Conservation (phyloP, 2,113 vertebrate genomes). For the Cyanoderma ruficeps region DNA sequence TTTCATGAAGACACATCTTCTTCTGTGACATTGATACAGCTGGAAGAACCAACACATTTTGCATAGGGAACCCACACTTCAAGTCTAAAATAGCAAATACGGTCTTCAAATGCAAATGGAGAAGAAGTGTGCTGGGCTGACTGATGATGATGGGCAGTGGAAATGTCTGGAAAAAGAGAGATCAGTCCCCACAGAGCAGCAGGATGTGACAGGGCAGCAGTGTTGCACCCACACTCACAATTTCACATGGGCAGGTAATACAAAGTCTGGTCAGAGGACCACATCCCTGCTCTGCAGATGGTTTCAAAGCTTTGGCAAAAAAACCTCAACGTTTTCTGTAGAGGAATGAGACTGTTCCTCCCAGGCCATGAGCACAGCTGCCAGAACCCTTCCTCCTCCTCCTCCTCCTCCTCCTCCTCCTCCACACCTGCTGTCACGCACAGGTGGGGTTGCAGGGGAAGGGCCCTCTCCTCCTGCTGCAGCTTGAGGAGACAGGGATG, state of each 20-base stretch:
- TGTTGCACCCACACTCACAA: accelerated
- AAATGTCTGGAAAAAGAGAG: too few species aligned
- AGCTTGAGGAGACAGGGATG: background rate
- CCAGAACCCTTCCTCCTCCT: background rate
- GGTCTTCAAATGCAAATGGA: background rate
- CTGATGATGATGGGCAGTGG: background rate
- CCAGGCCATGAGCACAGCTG: background rate
- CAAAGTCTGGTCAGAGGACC: background rate
- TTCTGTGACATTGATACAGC: background rate
- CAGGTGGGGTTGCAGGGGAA: background rate
- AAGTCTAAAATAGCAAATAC: background rate
- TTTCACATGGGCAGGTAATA: background rate
- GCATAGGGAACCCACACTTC: background rate
- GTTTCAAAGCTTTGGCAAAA: background rate
- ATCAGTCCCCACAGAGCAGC: background rate
- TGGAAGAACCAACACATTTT: background rate
- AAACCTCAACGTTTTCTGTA: accelerated
- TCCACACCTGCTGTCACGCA: accelerated
- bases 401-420: background rate
- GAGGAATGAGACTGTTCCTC: background rate
- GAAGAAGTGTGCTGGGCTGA: background rate
- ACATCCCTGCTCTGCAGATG: background rate
- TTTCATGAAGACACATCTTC: background rate
- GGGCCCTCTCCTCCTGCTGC: background rate
- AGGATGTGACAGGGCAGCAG: accelerated